These are phyloP conservation scores for Sphaerophoria rueppellii DNA, from an alignment of 2,888 invertebrate genomes.

Conservation along the genomic window DNA sequence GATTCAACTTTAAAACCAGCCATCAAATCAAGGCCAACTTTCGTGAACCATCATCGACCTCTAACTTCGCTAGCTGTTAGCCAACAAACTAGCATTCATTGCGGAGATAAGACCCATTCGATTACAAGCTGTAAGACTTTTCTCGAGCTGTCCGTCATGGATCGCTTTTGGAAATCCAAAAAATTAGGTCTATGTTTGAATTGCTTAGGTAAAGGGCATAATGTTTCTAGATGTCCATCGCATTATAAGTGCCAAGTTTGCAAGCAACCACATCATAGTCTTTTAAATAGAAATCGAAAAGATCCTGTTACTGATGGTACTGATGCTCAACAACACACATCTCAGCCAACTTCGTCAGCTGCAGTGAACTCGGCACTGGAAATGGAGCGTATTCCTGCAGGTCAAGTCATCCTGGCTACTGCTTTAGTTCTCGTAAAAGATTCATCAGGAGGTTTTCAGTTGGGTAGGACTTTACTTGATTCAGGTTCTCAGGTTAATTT, in stretches of 20 bases:
- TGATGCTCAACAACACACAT: neutral
- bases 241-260: neutral
- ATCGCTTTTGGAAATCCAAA: neutral
- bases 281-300: neutral
- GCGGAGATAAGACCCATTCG: neutral
- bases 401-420: neutral
- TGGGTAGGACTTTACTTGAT: constrained; percentile 25
- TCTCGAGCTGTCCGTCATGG: neutral
- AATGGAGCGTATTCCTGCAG: neutral
- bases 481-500: constrained; percentile 22
- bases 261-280: neutral
- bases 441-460: constrained; percentile 16
- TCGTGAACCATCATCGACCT: too few relatives aligned
- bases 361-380: neutral
- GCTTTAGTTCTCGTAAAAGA: neutral
- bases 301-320: neutral
- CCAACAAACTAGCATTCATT: neutral
- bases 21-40: too few relatives aligned
- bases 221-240: neutral
- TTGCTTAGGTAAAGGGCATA: neutral
- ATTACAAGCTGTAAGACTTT: neutral
- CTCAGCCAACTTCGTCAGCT: neutral
- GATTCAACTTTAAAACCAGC: neutral
- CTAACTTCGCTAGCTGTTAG: neutral
- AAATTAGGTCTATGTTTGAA: neutral